Percentiles rank a stretch among this genome's conserved stretches.
These are phyloP conservation scores for Lordiphosa collinella DNA, from an alignment of 1,140 invertebrate genomes.

Conservation along the genomic window DNA sequence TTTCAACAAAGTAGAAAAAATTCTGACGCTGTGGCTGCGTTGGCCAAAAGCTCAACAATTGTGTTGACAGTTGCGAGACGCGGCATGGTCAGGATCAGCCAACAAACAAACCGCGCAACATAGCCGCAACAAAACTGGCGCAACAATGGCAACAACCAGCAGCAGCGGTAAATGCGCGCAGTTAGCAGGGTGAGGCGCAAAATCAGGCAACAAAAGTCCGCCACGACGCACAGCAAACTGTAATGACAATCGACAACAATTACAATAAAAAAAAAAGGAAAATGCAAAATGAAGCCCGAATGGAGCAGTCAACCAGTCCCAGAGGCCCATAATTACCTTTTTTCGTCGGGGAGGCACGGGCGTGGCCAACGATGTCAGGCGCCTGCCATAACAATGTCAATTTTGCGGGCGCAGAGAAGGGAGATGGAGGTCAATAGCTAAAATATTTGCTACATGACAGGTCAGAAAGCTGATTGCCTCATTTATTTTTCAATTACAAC, in stretches of 20 bases:
- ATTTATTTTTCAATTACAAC: conserved; percentile 78
- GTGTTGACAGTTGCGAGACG: conserved; percentile 66
- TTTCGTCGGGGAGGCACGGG: conserved; percentile 17
- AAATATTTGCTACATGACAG: conserved; percentile 73
- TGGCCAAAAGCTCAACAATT: conserved; percentile 32
- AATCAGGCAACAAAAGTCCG: conserved; percentile 63
- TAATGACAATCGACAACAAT: conserved; percentile 77
- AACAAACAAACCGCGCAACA: conserved; percentile 73
- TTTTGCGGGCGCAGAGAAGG: conserved; percentile 20
- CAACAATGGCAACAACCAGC: conserved; percentile 43
- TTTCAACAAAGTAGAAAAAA: conserved; percentile 41
- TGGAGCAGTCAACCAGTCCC: conserved; percentile 25
- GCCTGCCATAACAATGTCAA: conserved; percentile 71
- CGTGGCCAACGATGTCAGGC: conserved; percentile 2
- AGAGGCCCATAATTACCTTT: conserved; percentile 67
- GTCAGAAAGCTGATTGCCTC: conserved; percentile 75
- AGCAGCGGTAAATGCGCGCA: neutral
- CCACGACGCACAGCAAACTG: conserved; percentile 48
- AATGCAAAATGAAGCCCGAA: conserved; percentile 50
- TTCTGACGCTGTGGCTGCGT: conserved; percentile 12
- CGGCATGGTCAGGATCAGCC: conserved; percentile 60
- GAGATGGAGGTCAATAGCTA: conserved; percentile 56
- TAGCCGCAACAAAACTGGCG: conserved; percentile 55
- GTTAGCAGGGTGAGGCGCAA: conserved; percentile 14
- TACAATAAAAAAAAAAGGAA: conserved; percentile 69